These are phyloP conservation scores for Trogon surrucura DNA, from an alignment of 2,113 vertebrate species.

Conservation along the genomic window DNA sequence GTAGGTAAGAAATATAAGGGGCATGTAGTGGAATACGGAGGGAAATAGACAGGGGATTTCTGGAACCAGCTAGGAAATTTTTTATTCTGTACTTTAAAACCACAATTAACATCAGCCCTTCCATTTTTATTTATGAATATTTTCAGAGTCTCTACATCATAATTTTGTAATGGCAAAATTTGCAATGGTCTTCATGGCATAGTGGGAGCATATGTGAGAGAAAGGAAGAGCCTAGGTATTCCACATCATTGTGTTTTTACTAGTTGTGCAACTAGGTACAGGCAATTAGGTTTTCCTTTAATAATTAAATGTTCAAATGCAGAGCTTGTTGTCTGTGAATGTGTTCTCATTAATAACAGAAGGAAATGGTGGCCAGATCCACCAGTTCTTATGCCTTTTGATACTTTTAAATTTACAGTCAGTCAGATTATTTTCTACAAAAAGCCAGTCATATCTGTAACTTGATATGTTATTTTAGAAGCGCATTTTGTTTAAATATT, in stretches of 20 bases:
- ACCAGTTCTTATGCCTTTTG: background rate
- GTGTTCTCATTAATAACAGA: background rate
- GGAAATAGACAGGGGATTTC: background rate
- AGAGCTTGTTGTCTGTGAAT: background rate
- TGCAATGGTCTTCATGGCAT: background rate
- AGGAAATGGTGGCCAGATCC: background rate
- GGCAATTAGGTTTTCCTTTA: background rate
- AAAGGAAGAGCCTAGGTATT: background rate
- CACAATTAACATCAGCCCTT: background rate
- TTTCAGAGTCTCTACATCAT: background rate
- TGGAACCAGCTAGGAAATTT: background rate
- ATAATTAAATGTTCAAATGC: background rate
- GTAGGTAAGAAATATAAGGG: no score
- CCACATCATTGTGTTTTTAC: background rate
- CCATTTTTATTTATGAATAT: background rate
- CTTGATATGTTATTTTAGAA: background rate
- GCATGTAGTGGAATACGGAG: background rate
- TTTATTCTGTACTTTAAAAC: background rate
- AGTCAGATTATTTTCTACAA: background rate
- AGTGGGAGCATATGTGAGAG: background rate
- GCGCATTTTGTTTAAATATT: no score
- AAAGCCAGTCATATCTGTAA: background rate
- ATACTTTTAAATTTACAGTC: background rate
- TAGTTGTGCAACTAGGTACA: background rate
- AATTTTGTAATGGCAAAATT: background rate